These are phyloP conservation scores for Plecotus auritus DNA, from an alignment of 2,113 vertebrate species.

Conservation along the genomic window DNA sequence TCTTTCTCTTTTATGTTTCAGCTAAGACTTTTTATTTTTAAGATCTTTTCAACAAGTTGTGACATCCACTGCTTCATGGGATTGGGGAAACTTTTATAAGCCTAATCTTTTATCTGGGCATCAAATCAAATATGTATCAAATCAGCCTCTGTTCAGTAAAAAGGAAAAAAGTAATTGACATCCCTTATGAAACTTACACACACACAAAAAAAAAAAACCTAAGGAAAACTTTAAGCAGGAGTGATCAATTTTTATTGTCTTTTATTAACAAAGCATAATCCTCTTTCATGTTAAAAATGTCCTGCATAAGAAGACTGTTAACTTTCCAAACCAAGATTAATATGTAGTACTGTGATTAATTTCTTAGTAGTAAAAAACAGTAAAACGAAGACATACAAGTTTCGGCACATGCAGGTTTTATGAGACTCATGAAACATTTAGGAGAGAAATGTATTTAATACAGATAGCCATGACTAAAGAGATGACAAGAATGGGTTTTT, in stretches of 20 bases:
- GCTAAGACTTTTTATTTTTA: conserved; percentile 42
- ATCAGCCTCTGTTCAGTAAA: conserved; percentile 58
- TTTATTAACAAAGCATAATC: conserved; percentile 86
- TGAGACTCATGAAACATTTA: conserved; percentile 41
- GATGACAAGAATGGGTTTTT: background rate
- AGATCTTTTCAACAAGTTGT: conserved; percentile 76
- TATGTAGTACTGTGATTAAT: conserved; percentile 42
- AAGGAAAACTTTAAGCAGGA: conserved; percentile 75
- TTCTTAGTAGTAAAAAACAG: conserved; percentile 48
- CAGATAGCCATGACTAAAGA: conserved; percentile 6
- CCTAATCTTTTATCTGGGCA: conserved; percentile 79
- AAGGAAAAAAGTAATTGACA: conserved; percentile 68
- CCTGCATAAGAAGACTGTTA: conserved; percentile 50
- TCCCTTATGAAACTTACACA: conserved; percentile 66
- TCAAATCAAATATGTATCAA: conserved; percentile 81
- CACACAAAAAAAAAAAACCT: too few species aligned
- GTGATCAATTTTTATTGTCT: conserved; percentile 81
- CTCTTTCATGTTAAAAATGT: conserved; percentile 64
- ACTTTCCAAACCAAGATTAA: conserved; percentile 65
- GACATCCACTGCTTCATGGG: conserved; percentile 50
- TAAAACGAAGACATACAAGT: conserved; percentile 43
- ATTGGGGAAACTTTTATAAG: conserved; percentile 76
- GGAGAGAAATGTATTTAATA: conserved; percentile 31
- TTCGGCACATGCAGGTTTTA: conserved; percentile 60
- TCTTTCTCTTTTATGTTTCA: conserved; percentile 55